Base-by-base conservation (phyloP, 1,140 invertebrate genomes). In the Drosophila ironensis region DNA sequence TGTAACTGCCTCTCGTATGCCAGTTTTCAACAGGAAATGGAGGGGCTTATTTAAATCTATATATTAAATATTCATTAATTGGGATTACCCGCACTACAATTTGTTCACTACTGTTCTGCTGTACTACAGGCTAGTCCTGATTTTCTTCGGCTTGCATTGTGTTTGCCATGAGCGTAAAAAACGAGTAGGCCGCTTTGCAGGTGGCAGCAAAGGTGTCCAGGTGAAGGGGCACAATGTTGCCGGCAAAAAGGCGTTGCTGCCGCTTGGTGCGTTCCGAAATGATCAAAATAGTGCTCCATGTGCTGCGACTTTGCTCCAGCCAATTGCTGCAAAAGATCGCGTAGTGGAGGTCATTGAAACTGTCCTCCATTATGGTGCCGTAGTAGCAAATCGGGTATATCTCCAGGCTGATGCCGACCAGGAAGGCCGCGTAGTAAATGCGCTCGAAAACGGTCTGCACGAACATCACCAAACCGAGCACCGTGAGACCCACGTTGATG, bases 311-410 rank as follows among this genome's bases (percentile, higher is more conserved):
- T 24, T 89, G 88, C 19, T 72, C 63, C 4, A 67, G 51, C 88
- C 88, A 89, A 38, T 89, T 89, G 48, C 88, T 81, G 28, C 41
- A 45, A 17, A 72, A 89, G 0, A 70, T 46, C 0, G 80, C 80
- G 0, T 59, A 66, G 25, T 72, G 78, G 7, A 89, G 25, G 0
- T 44, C 16, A 2, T 30, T 42, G 8, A 88, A 87, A 2, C 27
- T 24, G 5, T 51, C 25, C 22, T 75, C 64, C n/a, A 82, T 40
- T 6, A 64, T n/a, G 4, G 72, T 78, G 28, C 88, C 88, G 27
- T 66, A 88, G 20, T 75, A 88, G 24, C 88, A 89, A 0, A 69
- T 20, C 0, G 82, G 78, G 46, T 66, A 88, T 9, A 77, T 82
- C 44, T 89, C 30, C 27, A 78, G 3, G 4, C 37, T 35, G 9